phyloP scores from a whole-genome alignment of 2,797 vertebrate genomes.

The Chrysocyon brachyurus region DNA sequence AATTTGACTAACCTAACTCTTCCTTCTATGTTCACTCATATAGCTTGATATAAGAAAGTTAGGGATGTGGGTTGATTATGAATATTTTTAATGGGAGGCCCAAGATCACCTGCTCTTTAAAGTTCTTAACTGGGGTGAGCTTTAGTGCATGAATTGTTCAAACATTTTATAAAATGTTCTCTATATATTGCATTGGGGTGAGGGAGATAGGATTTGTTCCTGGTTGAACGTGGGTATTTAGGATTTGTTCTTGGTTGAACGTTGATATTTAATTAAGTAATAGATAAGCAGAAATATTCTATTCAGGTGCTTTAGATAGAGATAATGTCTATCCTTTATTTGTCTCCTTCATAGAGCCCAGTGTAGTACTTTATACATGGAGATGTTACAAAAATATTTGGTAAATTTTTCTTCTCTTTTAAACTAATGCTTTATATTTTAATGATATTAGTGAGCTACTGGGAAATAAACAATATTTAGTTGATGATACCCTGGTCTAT shows the following conservation, averaged over 20 bases:
- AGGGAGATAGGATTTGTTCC: neutral
- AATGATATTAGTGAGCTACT: slow-evolving; percentile 6
- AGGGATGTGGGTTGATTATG: neutral
- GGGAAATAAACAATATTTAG: slow-evolving; percentile 16
- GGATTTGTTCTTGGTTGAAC: slow-evolving; percentile 36
- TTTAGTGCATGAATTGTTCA: slow-evolving; percentile 14
- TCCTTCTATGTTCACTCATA: neutral
- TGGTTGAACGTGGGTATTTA: neutral
- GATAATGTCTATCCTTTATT: slow-evolving; percentile 25
- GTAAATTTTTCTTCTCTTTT: slow-evolving; percentile 48
- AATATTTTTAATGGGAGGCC: neutral
- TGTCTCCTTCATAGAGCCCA: neutral
- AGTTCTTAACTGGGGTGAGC: neutral
- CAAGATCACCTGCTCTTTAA: slow-evolving; percentile 15
- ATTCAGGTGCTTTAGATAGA: slow-evolving; percentile 1
- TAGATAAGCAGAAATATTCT: neutral
- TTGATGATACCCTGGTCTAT: neutral
- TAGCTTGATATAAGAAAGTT: slow-evolving; percentile 7
- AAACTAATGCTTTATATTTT: slow-evolving; percentile 52
- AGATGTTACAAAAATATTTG: slow-evolving; percentile 44
- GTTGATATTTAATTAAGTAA: neutral
- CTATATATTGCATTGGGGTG: neutral
- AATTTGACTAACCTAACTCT: slow-evolving; percentile 34
- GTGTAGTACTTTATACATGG: neutral
- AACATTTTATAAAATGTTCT: slow-evolving; percentile 41